Conservation (phyloP, 2,113 vertebrate genomes). For the Bujurquina vittata region DNA sequence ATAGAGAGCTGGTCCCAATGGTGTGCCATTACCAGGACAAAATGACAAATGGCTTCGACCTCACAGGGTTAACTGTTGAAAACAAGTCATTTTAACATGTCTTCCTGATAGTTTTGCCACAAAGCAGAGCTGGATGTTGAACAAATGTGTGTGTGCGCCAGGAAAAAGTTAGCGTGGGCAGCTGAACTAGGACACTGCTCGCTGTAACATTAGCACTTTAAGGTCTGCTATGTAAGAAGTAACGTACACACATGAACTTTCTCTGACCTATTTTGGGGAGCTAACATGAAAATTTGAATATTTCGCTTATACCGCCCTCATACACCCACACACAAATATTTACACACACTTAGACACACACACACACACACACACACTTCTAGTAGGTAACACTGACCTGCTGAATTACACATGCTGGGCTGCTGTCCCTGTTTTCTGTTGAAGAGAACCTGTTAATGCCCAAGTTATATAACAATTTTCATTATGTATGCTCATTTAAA, state of each 20-base stretch:
- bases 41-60: neutral
- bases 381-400: slow-evolving; percentile 8
- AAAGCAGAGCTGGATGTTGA: neutral
- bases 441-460: neutral
- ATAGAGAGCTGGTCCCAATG: neutral
- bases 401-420: slow-evolving; percentile 25
- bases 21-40: neutral
- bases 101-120: neutral
- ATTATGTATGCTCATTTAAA: slow-evolving; percentile 43
- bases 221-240: slow-evolving; percentile 12
- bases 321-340: neutral
- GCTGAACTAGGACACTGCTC: slow-evolving; percentile 32
- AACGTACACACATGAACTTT: neutral
- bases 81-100: neutral
- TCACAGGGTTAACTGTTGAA: neutral
- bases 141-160: neutral
- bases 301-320: neutral
- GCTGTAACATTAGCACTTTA: slow-evolving; percentile 25
- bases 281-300: slow-evolving; percentile 19
- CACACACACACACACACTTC: neutral
- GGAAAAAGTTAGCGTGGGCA: neutral
- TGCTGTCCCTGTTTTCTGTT: slow-evolving; percentile 35
- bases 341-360: neutral
- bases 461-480: slow-evolving; percentile 52
- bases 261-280: slow-evolving; percentile 42